A percentile compares a stretch with the other conserved stretches of the same genome.
Evolutionary conservation across 2,797 vertebrate species (phyloP).

Genomic region (Huso huso): DNA sequence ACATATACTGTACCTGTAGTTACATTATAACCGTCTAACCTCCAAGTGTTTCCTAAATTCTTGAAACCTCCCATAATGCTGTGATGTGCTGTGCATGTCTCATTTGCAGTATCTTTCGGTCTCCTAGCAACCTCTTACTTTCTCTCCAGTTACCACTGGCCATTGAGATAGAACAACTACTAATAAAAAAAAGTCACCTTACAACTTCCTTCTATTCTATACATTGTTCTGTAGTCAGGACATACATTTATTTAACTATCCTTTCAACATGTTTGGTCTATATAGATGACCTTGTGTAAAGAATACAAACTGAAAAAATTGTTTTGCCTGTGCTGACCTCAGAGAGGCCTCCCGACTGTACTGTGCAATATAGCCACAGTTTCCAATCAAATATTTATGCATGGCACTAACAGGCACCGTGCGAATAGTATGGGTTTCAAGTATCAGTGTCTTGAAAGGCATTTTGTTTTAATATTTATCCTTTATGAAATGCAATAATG

Average conservation of each 20-base stretch:
- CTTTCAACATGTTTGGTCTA: not conserved
- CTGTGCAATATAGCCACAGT: not conserved
- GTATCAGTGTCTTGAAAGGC: slow-evolving; percentile 44
- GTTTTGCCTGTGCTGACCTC: not conserved
- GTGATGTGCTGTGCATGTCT: not conserved
- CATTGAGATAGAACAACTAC: not conserved
- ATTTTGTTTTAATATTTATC: slow-evolving; percentile 42
- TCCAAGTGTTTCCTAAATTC: not conserved
- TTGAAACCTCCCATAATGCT: not conserved
- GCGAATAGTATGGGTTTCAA: slow-evolving; percentile 50
- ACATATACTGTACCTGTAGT: not conserved
- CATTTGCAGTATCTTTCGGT: not conserved
- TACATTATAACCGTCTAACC: not conserved
- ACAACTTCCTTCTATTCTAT: not conserved
- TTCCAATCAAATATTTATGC: slow-evolving; percentile 59
- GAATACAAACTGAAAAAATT: not conserved
- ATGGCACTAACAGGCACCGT: slow-evolving; percentile 31
- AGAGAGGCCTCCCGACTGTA: not conserved
- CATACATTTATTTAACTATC: not conserved
- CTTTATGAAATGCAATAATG: slow-evolving; percentile 26
- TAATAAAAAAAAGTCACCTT: not conserved
- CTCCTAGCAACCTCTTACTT: slow-evolving; percentile 14
- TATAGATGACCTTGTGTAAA: not conserved
- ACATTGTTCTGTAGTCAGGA: not conserved
- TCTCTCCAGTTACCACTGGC: not conserved